A percentile compares a stretch with the other conserved stretches of the same genome.
Evolutionary conservation across 2,888 invertebrate genomes (phyloP).

Genomic region (Abrostola triplasia): DNA sequence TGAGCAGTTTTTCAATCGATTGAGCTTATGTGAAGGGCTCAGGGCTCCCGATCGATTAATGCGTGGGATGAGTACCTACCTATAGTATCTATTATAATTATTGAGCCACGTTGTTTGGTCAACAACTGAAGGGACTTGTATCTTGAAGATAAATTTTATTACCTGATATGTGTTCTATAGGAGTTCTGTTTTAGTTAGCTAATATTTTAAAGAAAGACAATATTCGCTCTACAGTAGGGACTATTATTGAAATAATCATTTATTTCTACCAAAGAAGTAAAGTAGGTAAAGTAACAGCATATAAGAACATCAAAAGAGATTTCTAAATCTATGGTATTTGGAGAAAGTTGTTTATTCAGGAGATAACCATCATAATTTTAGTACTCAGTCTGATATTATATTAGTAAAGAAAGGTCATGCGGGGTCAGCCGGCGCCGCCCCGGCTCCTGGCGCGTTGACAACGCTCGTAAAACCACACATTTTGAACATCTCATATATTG

Average conservation of each 20-base stretch:
- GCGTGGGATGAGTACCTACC: conserved; percentile 30
- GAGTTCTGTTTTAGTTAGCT: conserved; percentile 2
- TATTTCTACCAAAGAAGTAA: no score
- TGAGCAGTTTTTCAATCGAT: conserved; percentile 42
- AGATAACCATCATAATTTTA: conserved; percentile 22
- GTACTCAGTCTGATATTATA: conserved; percentile 26
- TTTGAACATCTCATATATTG: conserved; percentile 12
- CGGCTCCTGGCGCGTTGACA: conserved; percentile 64
- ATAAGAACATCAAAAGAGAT: background rate
- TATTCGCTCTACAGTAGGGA: no score
- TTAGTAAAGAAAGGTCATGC: conserved; percentile 53
- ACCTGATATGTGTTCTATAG: background rate
- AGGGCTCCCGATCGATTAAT: conserved; percentile 18
- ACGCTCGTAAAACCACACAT: conserved; percentile 32
- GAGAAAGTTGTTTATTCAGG: conserved; percentile 16
- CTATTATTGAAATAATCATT: no score
- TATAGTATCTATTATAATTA: background rate
- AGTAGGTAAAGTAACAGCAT: no score
- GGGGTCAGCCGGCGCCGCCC: conserved; percentile 63
- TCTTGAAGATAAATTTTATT: no score
- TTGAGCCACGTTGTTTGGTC: conserved; percentile 26
- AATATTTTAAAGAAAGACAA: no score
- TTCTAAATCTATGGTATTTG: background rate
- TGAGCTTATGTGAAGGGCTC: conserved; percentile 26
- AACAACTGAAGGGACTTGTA: no score